Percentiles rank a stretch among this genome's conserved stretches.
Conservation (phyloP, 2,113 vertebrate species). For the Paracanthobrama guichenoti region DNA sequence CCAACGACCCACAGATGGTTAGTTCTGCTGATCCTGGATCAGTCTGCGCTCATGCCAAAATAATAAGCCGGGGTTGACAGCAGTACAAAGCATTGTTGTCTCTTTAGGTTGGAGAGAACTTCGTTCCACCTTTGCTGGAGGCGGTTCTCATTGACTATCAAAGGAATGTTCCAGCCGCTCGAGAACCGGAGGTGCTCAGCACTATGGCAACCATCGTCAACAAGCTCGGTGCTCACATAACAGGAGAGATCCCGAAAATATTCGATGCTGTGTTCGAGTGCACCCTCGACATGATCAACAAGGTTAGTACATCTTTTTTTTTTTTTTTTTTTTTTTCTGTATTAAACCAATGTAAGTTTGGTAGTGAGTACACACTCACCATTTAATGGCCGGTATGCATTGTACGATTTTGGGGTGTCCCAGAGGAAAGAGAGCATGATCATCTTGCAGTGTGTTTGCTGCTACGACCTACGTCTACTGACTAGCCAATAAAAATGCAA, state of each 20-base stretch:
- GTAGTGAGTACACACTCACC: not conserved
- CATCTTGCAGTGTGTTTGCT: too few species aligned
- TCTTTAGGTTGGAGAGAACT: conserved; percentile 91
- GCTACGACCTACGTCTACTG: too few species aligned
- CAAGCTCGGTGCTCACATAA: conserved; percentile 91
- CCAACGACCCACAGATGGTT: conserved; percentile 96
- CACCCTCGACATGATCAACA: conserved; percentile 98
- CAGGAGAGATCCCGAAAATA: conserved; percentile 95
- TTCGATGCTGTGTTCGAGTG: conserved; percentile 97
- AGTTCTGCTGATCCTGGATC: conserved; percentile 57
- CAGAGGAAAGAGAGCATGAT: too few species aligned
- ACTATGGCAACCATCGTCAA: conserved; percentile 97
- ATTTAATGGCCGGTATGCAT: not conserved
- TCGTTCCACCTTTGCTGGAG: conserved; percentile 92
- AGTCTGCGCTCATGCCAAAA: not conserved
- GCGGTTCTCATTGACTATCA: conserved; percentile 97
- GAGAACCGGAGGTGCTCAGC: conserved; percentile 95
- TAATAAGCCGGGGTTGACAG: not conserved
- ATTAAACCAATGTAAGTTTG: not conserved
- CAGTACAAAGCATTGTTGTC: not conserved
- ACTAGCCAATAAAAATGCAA: too few species aligned
- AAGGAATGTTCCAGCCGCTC: conserved; percentile 90
- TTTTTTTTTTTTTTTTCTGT: not conserved
- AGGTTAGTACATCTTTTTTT: conserved; percentile 70
- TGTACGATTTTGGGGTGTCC: too few species aligned